phyloP scores from a whole-genome alignment of 2,797 vertebrate species.

The Acanthopagrus latus region DNA sequence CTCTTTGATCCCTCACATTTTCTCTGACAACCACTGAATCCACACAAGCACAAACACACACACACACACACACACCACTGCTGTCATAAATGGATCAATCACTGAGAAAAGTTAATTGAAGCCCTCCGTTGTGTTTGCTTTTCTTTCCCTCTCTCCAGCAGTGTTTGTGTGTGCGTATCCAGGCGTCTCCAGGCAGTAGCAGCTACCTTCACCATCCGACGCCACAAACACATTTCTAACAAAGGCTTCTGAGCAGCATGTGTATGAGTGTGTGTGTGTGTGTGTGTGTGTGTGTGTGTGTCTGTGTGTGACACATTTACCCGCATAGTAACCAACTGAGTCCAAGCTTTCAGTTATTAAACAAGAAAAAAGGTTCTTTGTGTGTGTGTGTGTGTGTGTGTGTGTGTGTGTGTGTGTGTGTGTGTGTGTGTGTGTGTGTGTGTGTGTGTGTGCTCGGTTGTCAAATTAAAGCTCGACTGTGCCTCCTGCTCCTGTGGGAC shows the following conservation, averaged over 20 bases:
- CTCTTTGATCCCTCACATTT: slow-evolving; percentile 31
- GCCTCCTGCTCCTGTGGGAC: slow-evolving; percentile 38
- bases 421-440: slow-evolving; percentile 33
- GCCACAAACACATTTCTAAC: slow-evolving; percentile 43
- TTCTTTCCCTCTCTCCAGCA: slow-evolving; percentile 20
- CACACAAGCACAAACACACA: slow-evolving; percentile 7
- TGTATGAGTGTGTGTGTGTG: slow-evolving; percentile 7
- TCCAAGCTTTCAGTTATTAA: slow-evolving; percentile 41
- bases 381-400: slow-evolving; percentile 31
- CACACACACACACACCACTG: slow-evolving; percentile 3
- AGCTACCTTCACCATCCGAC: slow-evolving; percentile 32
- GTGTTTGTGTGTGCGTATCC: slow-evolving; percentile 55
- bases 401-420: slow-evolving; percentile 33
- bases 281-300: slow-evolving; percentile 4
- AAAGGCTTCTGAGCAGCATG: slow-evolving; percentile 36
- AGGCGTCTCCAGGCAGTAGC: slow-evolving; percentile 56
- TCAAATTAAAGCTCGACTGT: slow-evolving; percentile 49
- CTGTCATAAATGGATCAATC: slow-evolving; percentile 47
- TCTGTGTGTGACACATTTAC: slow-evolving; percentile 36
- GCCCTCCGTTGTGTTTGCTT: slow-evolving; percentile 36
- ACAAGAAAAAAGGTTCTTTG: slow-evolving; percentile 23
- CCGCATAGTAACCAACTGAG: slow-evolving; percentile 46
- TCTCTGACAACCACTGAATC: slow-evolving; percentile 24
- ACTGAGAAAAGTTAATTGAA: slow-evolving; percentile 47
- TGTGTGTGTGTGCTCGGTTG: slow-evolving; percentile 26